Base-by-base conservation (phyloP, 2,888 invertebrate genomes). In the Lapara coniferarum region DNA sequence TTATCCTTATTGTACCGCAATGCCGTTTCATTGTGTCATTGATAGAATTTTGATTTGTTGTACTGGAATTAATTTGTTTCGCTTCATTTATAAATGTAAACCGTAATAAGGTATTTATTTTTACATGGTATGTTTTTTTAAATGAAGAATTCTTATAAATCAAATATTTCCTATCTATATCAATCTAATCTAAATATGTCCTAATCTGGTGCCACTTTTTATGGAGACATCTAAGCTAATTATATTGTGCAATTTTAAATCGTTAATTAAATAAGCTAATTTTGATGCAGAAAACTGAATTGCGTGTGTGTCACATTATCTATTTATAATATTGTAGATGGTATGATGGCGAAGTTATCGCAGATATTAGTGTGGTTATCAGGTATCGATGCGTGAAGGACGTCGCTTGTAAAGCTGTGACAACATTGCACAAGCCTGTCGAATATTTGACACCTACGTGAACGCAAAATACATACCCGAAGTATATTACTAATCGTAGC, bases 321-420 rank as follows among this genome's bases (percentile, higher is more conserved):
- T 63, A 49, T 63, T 25, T 63, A 63, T 46, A 63, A 63, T 55
- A 55, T 10, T 63, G 16, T 46, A 46, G 19, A 63, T 46, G 19
- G 63, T 6, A 49, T 49, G 49, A 49, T 63, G 46, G 63, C 19
- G 8, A 19, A 63, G 63, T 63, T 63, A 63, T 63, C 63, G 63
- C 49, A 13, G 25, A 46, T 63, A 63, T 63, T 63, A 46, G 49
- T 63, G 19, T 63, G 19, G 46, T 63, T 49, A 63, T 63, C 63
- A 49, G 49, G 25, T 63, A 63, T 63, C 63, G 49, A 63, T 13
- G 49, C 63, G 63, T 63, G 63, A 63, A 63, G 63, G 63, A 49
- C 63, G 16, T 19, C 46, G 63, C 63, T 46, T 46, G 44, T 46
- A 16, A 46, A 46, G 5, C 46, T 16, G 16, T 46, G 63, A 49